Evolutionary conservation across 2,113 vertebrate genomes (phyloP), one percentile per base, ranked within the genome.

Genomic region (Istiophorus platypterus): DNA sequence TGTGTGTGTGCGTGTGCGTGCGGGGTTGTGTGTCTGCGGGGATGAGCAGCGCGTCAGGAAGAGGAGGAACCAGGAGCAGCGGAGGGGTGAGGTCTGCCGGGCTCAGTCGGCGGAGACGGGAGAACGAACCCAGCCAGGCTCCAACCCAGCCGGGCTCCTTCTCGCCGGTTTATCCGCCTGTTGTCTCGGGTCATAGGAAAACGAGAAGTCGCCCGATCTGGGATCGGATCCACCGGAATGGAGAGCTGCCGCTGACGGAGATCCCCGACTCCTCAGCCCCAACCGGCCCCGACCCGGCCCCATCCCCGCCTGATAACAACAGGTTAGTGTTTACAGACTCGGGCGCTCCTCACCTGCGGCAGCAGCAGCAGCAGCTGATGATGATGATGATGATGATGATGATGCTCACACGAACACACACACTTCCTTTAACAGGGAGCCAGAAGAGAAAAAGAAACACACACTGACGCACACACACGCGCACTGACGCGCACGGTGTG

Each of bases 281-380:
- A n/a, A n/a, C n/a, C n/a, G n/a, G n/a, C n/a, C n/a, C n/a, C n/a
- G n/a, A n/a, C n/a, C n/a, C n/a, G n/a, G n/a, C n/a, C n/a, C n/a
- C n/a, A n/a, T n/a, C n/a, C 88, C 77, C 62, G 87, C 59, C 83
- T 15, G 68, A 83, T 65, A 86, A 93, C 94, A 95, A 95, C 94
- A 95, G 95, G 95, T 95, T 92, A 91, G 92, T 91, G 89, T 76
- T 82, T 11, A 37, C 74, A 75, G 65, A 59, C 42, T 73, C 52
- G 22, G 37, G 24, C 41, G 27, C 72, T 42, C 6, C 18, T 18
- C 76, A 76, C 75, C 80, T 64, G 65, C 65, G 20, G 2, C 57
- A n/a, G n/a, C n/a, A n/a, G n/a, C n/a, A n/a, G n/a, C n/a, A n/a
- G n/a, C n/a, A n/a, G n/a, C n/a, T n/a, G n/a, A n/a, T n/a, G n/a